phyloP scores from a whole-genome alignment of 2,888 invertebrate species.

The Dugesia japonica region DNA sequence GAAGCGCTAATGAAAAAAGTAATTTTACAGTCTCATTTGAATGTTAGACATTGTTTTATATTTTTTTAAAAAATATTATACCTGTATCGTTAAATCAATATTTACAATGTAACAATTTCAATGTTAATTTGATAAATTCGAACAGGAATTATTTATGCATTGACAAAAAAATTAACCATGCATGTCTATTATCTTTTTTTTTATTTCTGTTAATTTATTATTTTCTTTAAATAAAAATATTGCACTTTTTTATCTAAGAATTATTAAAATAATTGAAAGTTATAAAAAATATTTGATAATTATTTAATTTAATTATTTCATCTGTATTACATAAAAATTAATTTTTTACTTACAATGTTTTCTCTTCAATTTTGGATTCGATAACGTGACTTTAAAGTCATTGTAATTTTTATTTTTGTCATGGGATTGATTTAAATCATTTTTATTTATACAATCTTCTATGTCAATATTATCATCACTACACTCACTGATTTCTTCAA shows the following conservation, averaged over 20 bases:
- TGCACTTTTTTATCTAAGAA: too few species aligned
- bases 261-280: too few species aligned
- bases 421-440: neutral
- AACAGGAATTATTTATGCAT: neutral
- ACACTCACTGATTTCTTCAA: conserved; percentile 5
- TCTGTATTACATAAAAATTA: too few species aligned
- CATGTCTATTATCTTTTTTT: too few species aligned
- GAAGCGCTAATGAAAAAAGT: conserved; percentile 20
- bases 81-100: neutral
- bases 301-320: too few species aligned
- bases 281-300: too few species aligned
- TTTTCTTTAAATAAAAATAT: too few species aligned
- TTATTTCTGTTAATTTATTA: too few species aligned
- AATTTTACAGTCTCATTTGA: conserved; percentile 11
- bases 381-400: neutral
- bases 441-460: neutral
- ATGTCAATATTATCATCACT: neutral
- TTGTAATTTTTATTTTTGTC: neutral
- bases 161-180: too few species aligned
- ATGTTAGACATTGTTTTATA: neutral
- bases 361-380: neutral
- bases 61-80: neutral
- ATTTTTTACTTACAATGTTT: conserved; percentile 1
- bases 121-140: neutral
- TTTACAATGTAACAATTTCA: neutral